phyloP scores from a whole-genome alignment of 2,888 invertebrate species.

The Tipula unca region DNA sequence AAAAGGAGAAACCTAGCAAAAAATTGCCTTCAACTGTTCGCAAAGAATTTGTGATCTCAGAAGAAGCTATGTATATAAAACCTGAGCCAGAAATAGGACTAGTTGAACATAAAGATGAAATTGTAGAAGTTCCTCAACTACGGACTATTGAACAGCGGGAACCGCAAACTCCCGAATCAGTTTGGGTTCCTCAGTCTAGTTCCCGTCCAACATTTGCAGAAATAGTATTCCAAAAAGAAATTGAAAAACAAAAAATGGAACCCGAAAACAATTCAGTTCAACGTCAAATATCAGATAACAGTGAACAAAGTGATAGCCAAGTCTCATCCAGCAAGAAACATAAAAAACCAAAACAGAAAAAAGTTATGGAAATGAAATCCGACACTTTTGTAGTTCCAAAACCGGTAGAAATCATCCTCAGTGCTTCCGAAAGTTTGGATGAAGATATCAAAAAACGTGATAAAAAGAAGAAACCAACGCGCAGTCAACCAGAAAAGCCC shows the following conservation, averaged over 20 bases:
- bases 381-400: background rate
- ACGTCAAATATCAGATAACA: background rate
- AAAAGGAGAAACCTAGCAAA: background rate
- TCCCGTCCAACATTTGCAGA: background rate
- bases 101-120: background rate
- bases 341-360: background rate
- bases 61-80: background rate
- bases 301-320: background rate
- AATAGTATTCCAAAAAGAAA: background rate
- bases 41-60: background rate
- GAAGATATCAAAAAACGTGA: background rate
- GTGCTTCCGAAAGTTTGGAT: background rate
- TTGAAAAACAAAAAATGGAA: background rate
- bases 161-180: constrained; percentile 25
- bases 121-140: background rate
- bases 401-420: background rate
- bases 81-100: background rate
- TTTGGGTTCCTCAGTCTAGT: background rate
- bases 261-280: background rate
- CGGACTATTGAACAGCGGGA: background rate
- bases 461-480: background rate
- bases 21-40: background rate
- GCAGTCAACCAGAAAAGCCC: background rate
- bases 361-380: background rate
- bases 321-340: background rate